Evolutionary conservation across 2,888 invertebrate genomes (phyloP).

Genomic region (Aspidiotus destructor): DNA sequence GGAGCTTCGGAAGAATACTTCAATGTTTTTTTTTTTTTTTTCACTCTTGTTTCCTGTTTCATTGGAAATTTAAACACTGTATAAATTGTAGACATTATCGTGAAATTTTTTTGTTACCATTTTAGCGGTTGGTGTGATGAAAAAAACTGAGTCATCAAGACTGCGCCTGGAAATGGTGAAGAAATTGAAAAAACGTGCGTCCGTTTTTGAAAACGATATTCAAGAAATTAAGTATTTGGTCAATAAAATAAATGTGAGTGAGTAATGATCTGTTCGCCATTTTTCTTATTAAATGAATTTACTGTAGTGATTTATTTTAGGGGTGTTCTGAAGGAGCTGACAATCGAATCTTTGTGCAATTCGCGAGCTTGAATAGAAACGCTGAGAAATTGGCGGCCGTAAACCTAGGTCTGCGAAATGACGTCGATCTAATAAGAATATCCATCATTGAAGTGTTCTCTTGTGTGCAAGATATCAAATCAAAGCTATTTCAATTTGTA

Average conservation of each 20-base stretch:
- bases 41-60: too few species aligned
- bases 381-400: not conserved
- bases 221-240: slow-evolving; percentile 15
- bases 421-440: slow-evolving; percentile 49
- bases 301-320: too few species aligned
- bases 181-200: slow-evolving; percentile 12
- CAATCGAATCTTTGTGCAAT: too few species aligned
- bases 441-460: slow-evolving; percentile 47
- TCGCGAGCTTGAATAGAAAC: too few species aligned
- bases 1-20: too few species aligned
- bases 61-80: too few species aligned
- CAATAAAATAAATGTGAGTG: slow-evolving; percentile 2
- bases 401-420: slow-evolving; percentile 39
- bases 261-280: not conserved
- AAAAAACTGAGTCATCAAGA: not conserved
- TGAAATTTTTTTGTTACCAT: too few species aligned
- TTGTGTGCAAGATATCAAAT: slow-evolving; percentile 50
- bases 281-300: too few species aligned
- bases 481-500: slow-evolving; percentile 40
- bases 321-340: too few species aligned
- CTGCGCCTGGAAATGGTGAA: slow-evolving; percentile 16
- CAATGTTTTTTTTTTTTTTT: too few species aligned
- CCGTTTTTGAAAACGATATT: slow-evolving; percentile 22
- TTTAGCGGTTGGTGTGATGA: not conserved
- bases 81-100: too few species aligned